Conservation (phyloP, 2,113 vertebrate genomes). For the Corydoras maculifer region DNA sequence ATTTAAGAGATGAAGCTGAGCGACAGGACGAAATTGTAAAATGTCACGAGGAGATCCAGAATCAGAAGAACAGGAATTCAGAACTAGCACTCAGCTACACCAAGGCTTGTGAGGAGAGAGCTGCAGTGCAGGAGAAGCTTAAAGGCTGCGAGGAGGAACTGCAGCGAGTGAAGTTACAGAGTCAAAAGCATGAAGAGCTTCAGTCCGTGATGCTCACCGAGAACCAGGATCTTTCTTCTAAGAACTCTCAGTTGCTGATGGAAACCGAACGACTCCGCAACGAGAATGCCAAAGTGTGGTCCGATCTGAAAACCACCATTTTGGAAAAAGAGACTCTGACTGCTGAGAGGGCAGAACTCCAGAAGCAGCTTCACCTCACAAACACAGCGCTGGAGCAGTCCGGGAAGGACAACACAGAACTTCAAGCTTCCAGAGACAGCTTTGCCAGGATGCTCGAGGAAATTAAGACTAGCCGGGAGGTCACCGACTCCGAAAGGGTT, state of each 20-base stretch:
- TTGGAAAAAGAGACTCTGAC: conserved; percentile 61
- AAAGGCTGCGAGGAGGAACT: conserved; percentile 66
- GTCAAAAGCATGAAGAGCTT: conserved; percentile 61
- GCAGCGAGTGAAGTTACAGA: conserved; percentile 56
- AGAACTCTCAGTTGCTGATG: conserved; percentile 56
- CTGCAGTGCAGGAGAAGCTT: conserved; percentile 67
- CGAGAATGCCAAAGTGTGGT: conserved; percentile 53
- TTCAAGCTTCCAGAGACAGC: conserved; percentile 65
- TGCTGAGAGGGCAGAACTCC: conserved; percentile 53
- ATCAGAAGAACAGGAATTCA: conserved; percentile 56
- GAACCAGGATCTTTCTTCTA: conserved; percentile 60
- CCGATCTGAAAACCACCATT: conserved; percentile 50
- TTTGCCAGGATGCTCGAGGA: conserved; percentile 74
- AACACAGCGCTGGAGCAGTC: conserved; percentile 59
- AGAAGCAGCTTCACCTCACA: conserved; percentile 52
- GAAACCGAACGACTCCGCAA: conserved; percentile 64
- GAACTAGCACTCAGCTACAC: conserved; percentile 69
- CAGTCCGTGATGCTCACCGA: conserved; percentile 60
- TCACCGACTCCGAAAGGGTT: conserved; percentile 68
- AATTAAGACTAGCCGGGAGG: conserved; percentile 69
- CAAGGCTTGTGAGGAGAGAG: conserved; percentile 65
- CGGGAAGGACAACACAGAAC: conserved; percentile 58
- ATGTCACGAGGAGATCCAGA: conserved; percentile 52
- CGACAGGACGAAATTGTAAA: conserved; percentile 53
- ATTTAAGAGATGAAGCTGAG: conserved; percentile 56